Base-by-base conservation (phyloP, 2,113 vertebrate species). In the Zosterops borbonicus region DNA sequence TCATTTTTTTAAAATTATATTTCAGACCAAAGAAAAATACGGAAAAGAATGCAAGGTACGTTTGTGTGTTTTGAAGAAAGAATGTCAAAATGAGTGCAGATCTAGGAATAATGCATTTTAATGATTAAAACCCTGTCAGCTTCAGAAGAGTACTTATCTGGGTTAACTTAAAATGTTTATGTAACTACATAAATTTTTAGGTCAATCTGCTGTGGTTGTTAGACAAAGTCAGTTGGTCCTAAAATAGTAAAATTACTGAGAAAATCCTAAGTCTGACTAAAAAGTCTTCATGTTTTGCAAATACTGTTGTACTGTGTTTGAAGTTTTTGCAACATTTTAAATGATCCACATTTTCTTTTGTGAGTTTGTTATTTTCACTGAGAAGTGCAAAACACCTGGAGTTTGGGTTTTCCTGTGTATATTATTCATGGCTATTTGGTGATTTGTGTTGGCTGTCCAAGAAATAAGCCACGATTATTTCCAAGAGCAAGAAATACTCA, bases 31-130 rank as follows among this genome's bases (percentile, higher is more conserved):
- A 98, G 99, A 99, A 96, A 99, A 99, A 92, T 99, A 99, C 60
- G 99, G 99, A 46, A 99, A 99, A 97, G 99, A 99, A 97, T 99
- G 99, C 97, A 99, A 99, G 98, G 99, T 99, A 98, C 82, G 97
- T 94, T 49, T 80, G 3, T 70, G 78, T 16, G 37, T 64, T 90
- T 91, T 89, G 49, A 91, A 75, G 60, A 77, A 37, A 9, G 19
- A 63, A 9, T 10, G 6, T 87, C 53, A 49, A 12, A 64, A 60
- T 15, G 14, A 14, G 4, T 5, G 0, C 16, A 37, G 13, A 14
- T 33, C 33, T 91, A 21, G 44, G 53, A 58, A 20, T n/a, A 42
- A 41, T 53, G 2, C 3, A 42, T 83, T 64, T 59, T n/a, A 49
- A 24, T 49, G 2, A 41, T 73, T 59, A 56, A 90, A 70, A 46